Percentiles rank a stretch among this genome's conserved stretches.
Evolutionary conservation across 2,797 vertebrate species (phyloP).

Genomic region (Phataginus tricuspis): DNA sequence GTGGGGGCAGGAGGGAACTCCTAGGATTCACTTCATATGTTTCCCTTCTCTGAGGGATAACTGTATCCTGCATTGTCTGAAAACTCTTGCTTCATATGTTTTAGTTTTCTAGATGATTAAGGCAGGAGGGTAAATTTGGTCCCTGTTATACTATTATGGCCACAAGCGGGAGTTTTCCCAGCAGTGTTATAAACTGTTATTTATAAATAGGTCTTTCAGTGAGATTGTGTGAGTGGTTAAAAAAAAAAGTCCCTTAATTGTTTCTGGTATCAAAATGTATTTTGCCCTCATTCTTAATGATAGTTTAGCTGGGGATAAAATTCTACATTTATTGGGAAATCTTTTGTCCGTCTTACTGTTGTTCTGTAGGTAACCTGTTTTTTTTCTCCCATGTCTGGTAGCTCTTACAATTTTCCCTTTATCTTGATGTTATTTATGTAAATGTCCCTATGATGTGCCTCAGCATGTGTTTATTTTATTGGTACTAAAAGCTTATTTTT

Average conservation of each 20-base stretch:
- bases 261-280: constrained; percentile 18
- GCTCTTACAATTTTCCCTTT: constrained; percentile 31
- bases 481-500: constrained; percentile 28
- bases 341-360: background rate
- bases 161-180: background rate
- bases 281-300: constrained; percentile 2
- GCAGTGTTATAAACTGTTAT: constrained; percentile 16
- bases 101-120: background rate
- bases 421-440: background rate
- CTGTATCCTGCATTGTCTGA: background rate
- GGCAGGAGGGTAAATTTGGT: background rate
- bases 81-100: background rate
- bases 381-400: background rate
- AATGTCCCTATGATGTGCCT: background rate
- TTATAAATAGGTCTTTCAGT: constrained; percentile 16
- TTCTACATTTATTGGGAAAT: background rate
- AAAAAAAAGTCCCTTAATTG: background rate
- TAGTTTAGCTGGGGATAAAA: background rate
- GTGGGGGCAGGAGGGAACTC: background rate
- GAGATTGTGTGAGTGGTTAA: background rate
- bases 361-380: background rate
- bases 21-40: background rate
- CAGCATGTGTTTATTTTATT: background rate
- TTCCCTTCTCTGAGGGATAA: background rate
- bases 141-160: background rate